Percentiles rank a stretch among this genome's conserved stretches.
These are phyloP conservation scores for Ptychodera flava DNA, from an alignment of 35 echinoderm and acorn worm genomes.

Conservation along the genomic window DNA sequence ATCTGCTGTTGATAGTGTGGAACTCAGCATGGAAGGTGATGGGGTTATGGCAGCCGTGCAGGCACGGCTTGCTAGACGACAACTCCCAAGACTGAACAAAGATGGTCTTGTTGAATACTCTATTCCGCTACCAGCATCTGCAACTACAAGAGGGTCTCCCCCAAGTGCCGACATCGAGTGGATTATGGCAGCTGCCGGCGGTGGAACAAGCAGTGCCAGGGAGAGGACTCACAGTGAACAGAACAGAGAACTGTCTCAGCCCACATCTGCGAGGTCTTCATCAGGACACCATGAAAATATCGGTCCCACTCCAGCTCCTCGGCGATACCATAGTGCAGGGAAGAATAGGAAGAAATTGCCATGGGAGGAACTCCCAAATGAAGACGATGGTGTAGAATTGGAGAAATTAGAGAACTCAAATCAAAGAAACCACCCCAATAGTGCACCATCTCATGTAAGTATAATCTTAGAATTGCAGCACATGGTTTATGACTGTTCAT, in stretches of 20 bases:
- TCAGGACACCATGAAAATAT: conserved; percentile 17
- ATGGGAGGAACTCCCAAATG: conserved; percentile 62
- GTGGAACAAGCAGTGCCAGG: conserved; percentile 72
- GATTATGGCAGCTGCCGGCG: conserved; percentile 84
- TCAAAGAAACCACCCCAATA: conserved; percentile 52
- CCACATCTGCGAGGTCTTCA: conserved; percentile 37
- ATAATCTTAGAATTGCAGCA: background rate
- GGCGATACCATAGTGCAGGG: conserved; percentile 79
- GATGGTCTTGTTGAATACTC: conserved; percentile 86
- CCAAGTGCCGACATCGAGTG: conserved; percentile 58
- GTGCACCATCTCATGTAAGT: conserved; percentile 87
- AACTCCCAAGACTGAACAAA: conserved; percentile 71
- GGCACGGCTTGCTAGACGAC: conserved; percentile 79
- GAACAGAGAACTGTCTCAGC: conserved; percentile 65
- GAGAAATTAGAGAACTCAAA: conserved; percentile 10
- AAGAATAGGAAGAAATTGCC: conserved; percentile 73
- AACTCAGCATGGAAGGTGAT: conserved; percentile 87
- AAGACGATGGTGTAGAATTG: conserved; percentile 19
- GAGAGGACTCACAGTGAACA: conserved; percentile 52
- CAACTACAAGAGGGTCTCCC: conserved; percentile 44
- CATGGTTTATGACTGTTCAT: no score
- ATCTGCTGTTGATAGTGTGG: conserved; percentile 85
- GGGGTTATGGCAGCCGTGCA: conserved; percentile 97
- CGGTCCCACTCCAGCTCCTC: conserved; percentile 53
- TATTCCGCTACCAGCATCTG: conserved; percentile 62